Evolutionary conservation across 2,797 vertebrate species (phyloP).

Genomic region (Tapera naevia): DNA sequence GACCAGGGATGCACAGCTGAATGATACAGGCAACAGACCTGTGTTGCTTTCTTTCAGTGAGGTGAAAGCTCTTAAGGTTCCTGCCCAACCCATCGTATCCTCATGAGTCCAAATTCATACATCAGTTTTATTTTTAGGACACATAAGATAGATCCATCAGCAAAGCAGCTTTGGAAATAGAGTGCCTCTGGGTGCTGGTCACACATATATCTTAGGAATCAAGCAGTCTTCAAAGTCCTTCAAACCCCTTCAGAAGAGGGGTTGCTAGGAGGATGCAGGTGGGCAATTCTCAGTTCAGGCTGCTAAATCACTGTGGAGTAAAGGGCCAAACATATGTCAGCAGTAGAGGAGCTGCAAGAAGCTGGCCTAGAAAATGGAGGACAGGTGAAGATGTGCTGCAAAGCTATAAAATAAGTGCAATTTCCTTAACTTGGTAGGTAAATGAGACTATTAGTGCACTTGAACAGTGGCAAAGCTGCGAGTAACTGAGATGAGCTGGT

Average conservation of each 20-base stretch:
- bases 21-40: not conserved
- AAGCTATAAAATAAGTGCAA: not conserved
- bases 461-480: not conserved
- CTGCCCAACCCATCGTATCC: not conserved
- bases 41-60: not conserved
- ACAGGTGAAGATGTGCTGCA: not conserved
- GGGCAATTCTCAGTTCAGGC: not conserved
- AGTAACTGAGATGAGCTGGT: not conserved
- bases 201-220: not conserved
- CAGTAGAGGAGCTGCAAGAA: not conserved
- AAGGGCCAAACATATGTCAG: rapidly evolving
- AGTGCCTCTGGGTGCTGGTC: not conserved
- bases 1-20: not conserved
- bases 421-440: not conserved
- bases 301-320: not conserved
- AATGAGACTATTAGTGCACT: not conserved
- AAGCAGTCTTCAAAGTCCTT: not conserved
- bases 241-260: not conserved
- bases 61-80: not conserved
- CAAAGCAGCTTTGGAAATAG: not conserved
- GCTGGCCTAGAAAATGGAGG: not conserved
- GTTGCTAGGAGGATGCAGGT: not conserved
- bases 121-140: not conserved
- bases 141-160: not conserved
- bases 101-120: not conserved